Evolutionary conservation across 2,113 vertebrate genomes (phyloP), one percentile per base, ranked within the genome.

Genomic region (Anser brachyrhynchus): DNA sequence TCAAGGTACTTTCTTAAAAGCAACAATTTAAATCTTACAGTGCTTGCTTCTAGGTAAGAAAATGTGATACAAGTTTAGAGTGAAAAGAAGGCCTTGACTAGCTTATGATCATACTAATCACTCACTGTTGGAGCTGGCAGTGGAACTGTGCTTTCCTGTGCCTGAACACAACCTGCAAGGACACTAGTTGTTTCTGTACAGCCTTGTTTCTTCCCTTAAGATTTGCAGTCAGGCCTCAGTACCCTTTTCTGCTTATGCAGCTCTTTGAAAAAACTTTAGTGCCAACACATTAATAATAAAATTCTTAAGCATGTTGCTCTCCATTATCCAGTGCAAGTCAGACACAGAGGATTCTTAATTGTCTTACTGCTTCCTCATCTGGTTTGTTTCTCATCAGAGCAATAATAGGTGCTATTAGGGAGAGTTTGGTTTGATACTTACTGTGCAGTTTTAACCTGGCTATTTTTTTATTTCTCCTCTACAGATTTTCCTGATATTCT

Each of bases 401-500:
- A 84, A 11, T 83, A 31, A 43, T 13, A 84, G 57, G 8, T 67
- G n/a, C 46, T 86, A 7, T 86, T 78, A 87, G n/a, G 11, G 22
- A 54, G 46, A 26, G 20, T 81, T 62, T 77, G 33, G 5, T 89
- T n/a, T 92, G n/a, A 17, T 71, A 54, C 16, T 51, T 74, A 2
- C 37, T 86, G 41, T n/a, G 55, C n/a, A 51, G 57, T 66, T 37
- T 37, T 81, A 76, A 51, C 25, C 80, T 92, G 13, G 46, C 31
- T 61, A 8, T 5, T 57, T 70, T 67, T 57, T 65, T 96, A 13
- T 49, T 87, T 94, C 31, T 9, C 0, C 8, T 89, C 35, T 49
- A 39, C 33, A 99, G 99, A 97, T 97, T 98, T 99, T 92, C 98
- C 99, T 77, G 99, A 99, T 93, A 84, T 97, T 44, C 98, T 99